Evolutionary conservation across 1,140 invertebrate species (phyloP).

Genomic region (Aplysia californica): DNA sequence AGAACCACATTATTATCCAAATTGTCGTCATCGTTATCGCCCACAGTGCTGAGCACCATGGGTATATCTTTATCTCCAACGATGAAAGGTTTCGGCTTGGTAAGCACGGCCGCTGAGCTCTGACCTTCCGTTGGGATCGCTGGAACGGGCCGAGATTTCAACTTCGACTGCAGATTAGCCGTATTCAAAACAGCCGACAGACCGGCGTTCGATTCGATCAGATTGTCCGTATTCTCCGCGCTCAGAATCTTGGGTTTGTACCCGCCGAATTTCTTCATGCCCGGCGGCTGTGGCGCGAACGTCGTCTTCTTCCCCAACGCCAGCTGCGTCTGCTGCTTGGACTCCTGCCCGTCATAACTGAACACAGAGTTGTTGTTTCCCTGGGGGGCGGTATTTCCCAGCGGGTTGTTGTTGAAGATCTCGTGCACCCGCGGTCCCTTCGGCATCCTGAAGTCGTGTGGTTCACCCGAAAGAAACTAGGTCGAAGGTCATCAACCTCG

Average conservation of each 20-base stretch:
- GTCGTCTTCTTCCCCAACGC: constrained; percentile 9
- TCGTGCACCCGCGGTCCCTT: constrained; percentile 19
- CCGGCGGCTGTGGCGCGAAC: neutral
- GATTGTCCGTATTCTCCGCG: neutral
- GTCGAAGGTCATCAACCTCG: too few species aligned
- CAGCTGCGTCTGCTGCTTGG: constrained; percentile 20
- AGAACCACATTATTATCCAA: too few species aligned
- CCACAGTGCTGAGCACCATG: constrained; percentile 15
- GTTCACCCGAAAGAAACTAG: too few species aligned
- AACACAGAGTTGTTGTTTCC: neutral
- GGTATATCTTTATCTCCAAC: constrained; percentile 33
- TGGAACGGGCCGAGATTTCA: neutral
- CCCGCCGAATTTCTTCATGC: constrained; percentile 29
- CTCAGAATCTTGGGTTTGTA: constrained; percentile 35
- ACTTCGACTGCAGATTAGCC: neutral
- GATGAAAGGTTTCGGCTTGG: constrained; percentile 17
- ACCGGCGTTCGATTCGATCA: neutral
- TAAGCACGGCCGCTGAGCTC: neutral
- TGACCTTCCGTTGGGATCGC: neutral
- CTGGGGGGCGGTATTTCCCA: too few species aligned
- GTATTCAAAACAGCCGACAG: neutral
- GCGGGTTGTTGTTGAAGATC: constrained; percentile 14
- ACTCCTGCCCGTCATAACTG: constrained; percentile 25
- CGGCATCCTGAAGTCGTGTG: neutral
- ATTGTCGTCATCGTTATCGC: neutral